These are phyloP conservation scores for Rhea pennata DNA, from an alignment of 2,113 vertebrate genomes.

Conservation along the genomic window DNA sequence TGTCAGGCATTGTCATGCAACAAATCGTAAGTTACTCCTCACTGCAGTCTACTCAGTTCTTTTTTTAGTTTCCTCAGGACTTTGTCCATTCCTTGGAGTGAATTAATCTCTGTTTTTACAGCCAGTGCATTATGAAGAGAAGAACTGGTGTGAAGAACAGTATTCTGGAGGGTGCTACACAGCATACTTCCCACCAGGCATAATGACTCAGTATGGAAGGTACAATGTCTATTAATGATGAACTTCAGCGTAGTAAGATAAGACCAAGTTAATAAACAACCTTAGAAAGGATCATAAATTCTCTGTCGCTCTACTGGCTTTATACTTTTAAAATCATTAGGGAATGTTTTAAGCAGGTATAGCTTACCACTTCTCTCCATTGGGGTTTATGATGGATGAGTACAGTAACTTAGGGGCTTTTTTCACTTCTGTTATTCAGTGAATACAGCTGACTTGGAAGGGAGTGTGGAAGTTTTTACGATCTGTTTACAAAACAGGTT, in stretches of 20 bases:
- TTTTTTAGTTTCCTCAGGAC: not conserved
- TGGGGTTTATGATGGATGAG: slow-evolving; percentile 28
- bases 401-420: not conserved
- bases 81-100: not conserved
- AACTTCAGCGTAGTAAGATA: not conserved
- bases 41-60: not conserved
- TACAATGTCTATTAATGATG: slow-evolving; percentile 63
- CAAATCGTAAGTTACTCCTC: slow-evolving; percentile 5
- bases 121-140: slow-evolving; percentile 98
- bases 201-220: slow-evolving; percentile 95
- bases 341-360: slow-evolving; percentile 4
- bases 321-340: not conserved
- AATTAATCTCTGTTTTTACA: slow-evolving; percentile 70
- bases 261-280: slow-evolving; percentile 47
- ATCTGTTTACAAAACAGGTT: not conserved
- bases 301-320: not conserved
- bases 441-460: not conserved
- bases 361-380: not conserved
- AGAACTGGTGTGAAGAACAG: slow-evolving; percentile 98
- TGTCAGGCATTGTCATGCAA: not conserved
- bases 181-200: slow-evolving; percentile 91
- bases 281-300: slow-evolving; percentile 38
- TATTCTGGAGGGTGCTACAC: slow-evolving; percentile 98
- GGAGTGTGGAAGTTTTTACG: not conserved
- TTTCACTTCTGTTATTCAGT: not conserved